phyloP scores from a whole-genome alignment of 1,140 invertebrate genomes.

The Fopius arisanus region DNA sequence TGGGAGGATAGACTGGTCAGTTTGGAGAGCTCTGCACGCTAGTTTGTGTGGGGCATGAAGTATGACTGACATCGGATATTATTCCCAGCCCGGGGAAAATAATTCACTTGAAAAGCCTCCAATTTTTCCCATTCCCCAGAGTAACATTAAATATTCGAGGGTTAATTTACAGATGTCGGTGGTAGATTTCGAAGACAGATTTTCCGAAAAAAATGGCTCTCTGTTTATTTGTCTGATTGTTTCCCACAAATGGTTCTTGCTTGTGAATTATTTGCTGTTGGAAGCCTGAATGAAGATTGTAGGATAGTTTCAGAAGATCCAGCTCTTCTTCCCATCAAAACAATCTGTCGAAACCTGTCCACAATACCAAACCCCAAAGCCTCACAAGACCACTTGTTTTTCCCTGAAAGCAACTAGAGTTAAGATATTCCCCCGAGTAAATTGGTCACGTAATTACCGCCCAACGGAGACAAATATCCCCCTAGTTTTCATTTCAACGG shows the following conservation, averaged over 20 bases:
- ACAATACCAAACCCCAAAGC: background rate
- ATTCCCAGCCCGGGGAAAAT: background rate
- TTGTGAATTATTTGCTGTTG: too few relatives aligned
- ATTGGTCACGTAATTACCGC: conserved; percentile 37
- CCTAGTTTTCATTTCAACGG: conserved; percentile 10
- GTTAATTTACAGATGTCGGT: too few relatives aligned
- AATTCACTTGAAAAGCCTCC: too few relatives aligned
- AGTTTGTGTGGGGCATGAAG: background rate
- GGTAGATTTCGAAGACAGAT: too few relatives aligned
- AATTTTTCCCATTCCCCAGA: too few relatives aligned
- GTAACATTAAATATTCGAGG: too few relatives aligned
- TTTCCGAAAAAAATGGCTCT: too few relatives aligned
- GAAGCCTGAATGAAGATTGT: too few relatives aligned
- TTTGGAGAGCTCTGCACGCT: background rate
- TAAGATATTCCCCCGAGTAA: conserved; percentile 36
- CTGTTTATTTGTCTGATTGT: too few relatives aligned
- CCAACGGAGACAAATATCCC: conserved; percentile 38
- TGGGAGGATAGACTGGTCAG: background rate
- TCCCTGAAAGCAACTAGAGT: conserved; percentile 10
- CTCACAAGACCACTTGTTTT: background rate
- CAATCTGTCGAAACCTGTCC: too few relatives aligned
- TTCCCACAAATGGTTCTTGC: too few relatives aligned
- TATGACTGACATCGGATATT: too few relatives aligned
- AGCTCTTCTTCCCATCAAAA: background rate
- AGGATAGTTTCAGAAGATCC: background rate